phyloP scores from a whole-genome alignment of 2,797 vertebrate species.

The Trachurus trachurus region DNA sequence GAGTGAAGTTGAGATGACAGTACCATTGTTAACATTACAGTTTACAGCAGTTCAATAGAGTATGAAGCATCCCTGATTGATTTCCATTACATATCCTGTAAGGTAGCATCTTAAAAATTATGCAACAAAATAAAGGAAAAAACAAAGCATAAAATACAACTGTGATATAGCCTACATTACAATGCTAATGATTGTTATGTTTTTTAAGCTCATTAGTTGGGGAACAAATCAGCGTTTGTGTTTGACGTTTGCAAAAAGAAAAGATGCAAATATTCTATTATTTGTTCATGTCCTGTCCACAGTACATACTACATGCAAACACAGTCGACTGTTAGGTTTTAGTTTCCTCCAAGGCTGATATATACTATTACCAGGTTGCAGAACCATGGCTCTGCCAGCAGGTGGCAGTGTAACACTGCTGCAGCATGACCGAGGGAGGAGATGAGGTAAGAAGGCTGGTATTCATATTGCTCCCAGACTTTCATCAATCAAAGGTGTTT shows the following conservation, averaged over 20 bases:
- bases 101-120: no score
- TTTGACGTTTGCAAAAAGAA: no score
- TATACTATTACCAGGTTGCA: neutral
- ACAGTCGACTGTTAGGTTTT: no score
- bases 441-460: slow-evolving; percentile 31
- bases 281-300: neutral
- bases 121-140: neutral
- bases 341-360: no score
- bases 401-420: slow-evolving; percentile 72
- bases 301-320: no score
- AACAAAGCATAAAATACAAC: neutral
- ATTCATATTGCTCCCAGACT: slow-evolving; percentile 35
- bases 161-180: no score
- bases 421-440: no score
- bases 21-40: neutral
- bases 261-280: neutral
- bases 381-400: slow-evolving; percentile 57
- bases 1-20: neutral
- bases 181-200: no score
- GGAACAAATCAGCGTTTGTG: no score
- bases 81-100: neutral
- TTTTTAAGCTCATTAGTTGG: no score
- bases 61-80: neutral
- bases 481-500: slow-evolving; percentile 52
- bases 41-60: neutral